Evolutionary conservation across 1,140 invertebrate species (phyloP), one percentile per base, ranked within the genome.

Genomic region (Matsumurasca onukii): DNA sequence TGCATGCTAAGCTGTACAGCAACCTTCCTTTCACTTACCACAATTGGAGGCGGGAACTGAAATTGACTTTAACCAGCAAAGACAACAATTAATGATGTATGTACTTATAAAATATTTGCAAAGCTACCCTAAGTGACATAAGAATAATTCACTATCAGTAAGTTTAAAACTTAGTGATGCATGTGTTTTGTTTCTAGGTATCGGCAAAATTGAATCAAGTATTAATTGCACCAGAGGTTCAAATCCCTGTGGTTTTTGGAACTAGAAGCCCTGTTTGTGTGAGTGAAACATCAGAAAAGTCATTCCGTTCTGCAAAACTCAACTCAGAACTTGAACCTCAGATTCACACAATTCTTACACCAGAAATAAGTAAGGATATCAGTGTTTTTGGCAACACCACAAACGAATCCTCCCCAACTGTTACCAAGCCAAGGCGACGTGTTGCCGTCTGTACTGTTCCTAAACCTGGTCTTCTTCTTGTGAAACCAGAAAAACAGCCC

Each of bases 221-320:
- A 12, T 5, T 27, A 27, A 27, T 59, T n/a, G 24, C 55, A 3
- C 55, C 55, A 27, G 55, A 27, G 5, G 25, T 59, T 2, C 15
- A 59, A 27, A 59, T 59, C 24, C 55, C 55, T 13, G 30, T 59
- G 30, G 55, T 59, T 2, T 59, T 59, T n/a, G 55, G 55, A 2
- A 9, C 25, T 3, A 59, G 55, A 29, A n/a, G 13, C 15, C 55
- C 55, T 9, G 49, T 51, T n/a, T n/a, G n/a, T n/a, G n/a, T n/a
- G n/a, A n/a, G n/a, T n/a, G n/a, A n/a, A n/a, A n/a, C n/a, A n/a
- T n/a, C n/a, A n/a, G n/a, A n/a, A n/a, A n/a, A n/a, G n/a, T n/a
- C n/a, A n/a, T n/a, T n/a, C n/a, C n/a, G n/a, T n/a, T n/a, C n/a
- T n/a, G n/a, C n/a, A n/a, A n/a, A n/a, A n/a, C n/a, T n/a, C n/a